Base-by-base conservation (phyloP, 2,888 invertebrate genomes). In the Platynereis dumerilii region DNA sequence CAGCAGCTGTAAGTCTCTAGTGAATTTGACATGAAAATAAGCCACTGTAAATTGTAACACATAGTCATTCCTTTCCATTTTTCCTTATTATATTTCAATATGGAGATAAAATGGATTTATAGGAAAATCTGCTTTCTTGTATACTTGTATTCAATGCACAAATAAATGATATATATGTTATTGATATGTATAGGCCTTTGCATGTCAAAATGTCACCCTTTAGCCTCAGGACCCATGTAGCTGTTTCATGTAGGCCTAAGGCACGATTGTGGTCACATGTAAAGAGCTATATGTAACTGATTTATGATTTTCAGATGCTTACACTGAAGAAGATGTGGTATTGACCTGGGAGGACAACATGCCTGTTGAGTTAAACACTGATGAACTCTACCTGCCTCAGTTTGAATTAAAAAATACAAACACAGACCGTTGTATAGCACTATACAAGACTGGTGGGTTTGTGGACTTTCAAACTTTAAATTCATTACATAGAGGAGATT, bases 381-480 rank as follows among this genome's bases (percentile, higher is more conserved):
- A 58, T 2, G 63, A 65, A 42, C 58, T 72, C 22, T 55, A 69
- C 17, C 59, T 72, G 60, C 72, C 73, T 12, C 73, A 72, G 66
- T 72, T 72, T 60, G 27, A 67, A 29, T 58, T 72, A 27, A 52
- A 58, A 12, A n/a, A 61, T 22, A 56, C 48, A 20, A 28, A 56
- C 12, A 12, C 27, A 2, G 65, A 60, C 15, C 3, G 57, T 22
- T 72, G 73, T 59, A 42, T 22, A 5, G 62, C 65, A 53, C 27
- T 42, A 29, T 73, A 70, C 58, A 70, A 66, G 20, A 69, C 72
- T 53, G 73, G 73, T 73, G 56, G 12, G 34, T 34, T 34, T n/a
- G n/a, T n/a, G n/a, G n/a, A n/a, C n/a, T n/a, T n/a, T n/a, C n/a
- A n/a, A n/a, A n/a, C n/a, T n/a, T n/a, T n/a, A n/a, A n/a, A n/a